phyloP scores from a whole-genome alignment of 2,797 vertebrate genomes.

The Oophaga sylvatica region DNA sequence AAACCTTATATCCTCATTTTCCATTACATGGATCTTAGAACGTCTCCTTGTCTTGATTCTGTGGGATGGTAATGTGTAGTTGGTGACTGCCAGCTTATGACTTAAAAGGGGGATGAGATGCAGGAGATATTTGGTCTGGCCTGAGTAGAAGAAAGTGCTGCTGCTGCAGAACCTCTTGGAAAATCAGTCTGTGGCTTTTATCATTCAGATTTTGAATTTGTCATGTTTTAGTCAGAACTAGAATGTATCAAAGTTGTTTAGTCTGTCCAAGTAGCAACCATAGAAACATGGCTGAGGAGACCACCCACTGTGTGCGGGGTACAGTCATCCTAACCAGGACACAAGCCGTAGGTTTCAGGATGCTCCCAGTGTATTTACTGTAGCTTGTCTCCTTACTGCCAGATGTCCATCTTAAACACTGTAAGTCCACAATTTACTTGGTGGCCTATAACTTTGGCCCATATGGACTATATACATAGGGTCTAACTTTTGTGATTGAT shows the following conservation, averaged over 20 bases:
- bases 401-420: not conserved
- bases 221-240: not conserved
- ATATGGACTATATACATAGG: not conserved
- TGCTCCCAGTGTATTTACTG: not conserved
- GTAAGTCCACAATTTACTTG: not conserved
- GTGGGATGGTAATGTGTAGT: not conserved
- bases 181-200: not conserved
- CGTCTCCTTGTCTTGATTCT: slow-evolving; percentile 15
- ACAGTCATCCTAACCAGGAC: not conserved
- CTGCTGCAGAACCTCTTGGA: slow-evolving; percentile 16
- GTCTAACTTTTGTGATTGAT: no score
- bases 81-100: slow-evolving; percentile 6
- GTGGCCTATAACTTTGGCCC: not conserved
- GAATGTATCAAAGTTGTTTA: not conserved
- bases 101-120: not conserved
- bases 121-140: not conserved
- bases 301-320: not conserved
- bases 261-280: not conserved
- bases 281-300: not conserved
- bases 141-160: not conserved
- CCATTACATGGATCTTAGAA: not conserved
- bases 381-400: not conserved
- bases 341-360: not conserved
- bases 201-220: not conserved
- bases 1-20: slow-evolving; percentile 40